phyloP scores from a whole-genome alignment of 2,888 invertebrate genomes.

The Tryphoninae sp. region DNA sequence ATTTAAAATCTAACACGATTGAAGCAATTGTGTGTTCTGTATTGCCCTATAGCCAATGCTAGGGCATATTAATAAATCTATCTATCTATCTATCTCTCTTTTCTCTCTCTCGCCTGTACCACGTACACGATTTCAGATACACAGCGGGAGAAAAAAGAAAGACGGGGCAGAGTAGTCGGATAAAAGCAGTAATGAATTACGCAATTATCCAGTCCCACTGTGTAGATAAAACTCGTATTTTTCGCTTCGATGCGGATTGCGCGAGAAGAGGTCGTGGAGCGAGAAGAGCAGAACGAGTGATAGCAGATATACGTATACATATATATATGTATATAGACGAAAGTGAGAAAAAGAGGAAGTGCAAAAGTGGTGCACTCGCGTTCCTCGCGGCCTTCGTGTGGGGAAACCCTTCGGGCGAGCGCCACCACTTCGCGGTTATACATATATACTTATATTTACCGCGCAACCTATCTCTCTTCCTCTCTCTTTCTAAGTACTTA shows the following conservation, averaged over 20 bases:
- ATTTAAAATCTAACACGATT: too few species aligned
- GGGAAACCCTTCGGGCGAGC: conserved; percentile 46
- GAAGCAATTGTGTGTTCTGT: too few species aligned
- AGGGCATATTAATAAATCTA: too few species aligned
- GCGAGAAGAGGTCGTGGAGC: conserved; percentile 40
- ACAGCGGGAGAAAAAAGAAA: conserved; percentile 47
- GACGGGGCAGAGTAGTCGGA: conserved; percentile 63
- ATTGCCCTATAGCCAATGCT: too few species aligned
- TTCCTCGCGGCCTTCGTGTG: conserved; percentile 62
- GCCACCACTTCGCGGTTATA: conserved; percentile 13
- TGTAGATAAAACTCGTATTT: conserved; percentile 75
- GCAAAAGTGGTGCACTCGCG: conserved; percentile 48
- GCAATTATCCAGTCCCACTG: conserved; percentile 75
- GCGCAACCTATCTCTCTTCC: conserved; percentile 30
- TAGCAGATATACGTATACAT: not conserved
- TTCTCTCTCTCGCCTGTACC: conserved; percentile 6
- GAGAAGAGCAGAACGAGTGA: not conserved
- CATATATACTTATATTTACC: conserved; percentile 14
- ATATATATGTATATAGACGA: not conserved
- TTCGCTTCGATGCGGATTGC: conserved; percentile 74
- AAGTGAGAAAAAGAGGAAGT: conserved; percentile 16
- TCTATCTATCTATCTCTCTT: conserved; percentile 20
- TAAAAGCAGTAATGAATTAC: conserved; percentile 78
- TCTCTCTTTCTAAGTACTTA: conserved; percentile 24
- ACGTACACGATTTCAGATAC: conserved; percentile 1